Conservation (phyloP, 2,113 vertebrate species). For the Sylvicapra grimmia region DNA sequence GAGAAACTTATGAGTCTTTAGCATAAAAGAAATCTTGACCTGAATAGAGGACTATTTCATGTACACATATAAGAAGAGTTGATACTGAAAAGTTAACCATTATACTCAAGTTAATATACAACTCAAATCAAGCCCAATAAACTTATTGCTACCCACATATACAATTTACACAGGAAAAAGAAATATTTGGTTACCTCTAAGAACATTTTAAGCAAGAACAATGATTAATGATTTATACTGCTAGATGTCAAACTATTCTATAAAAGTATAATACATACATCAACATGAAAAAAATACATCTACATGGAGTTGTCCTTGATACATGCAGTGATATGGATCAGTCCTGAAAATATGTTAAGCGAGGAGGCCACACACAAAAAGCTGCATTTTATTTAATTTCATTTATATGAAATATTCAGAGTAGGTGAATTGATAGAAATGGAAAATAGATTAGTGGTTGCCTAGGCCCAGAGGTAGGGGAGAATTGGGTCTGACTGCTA, state of each 20-base stretch:
- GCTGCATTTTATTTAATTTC: neutral
- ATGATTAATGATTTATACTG: neutral
- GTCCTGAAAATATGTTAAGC: neutral
- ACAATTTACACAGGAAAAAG: neutral
- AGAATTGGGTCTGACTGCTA: neutral
- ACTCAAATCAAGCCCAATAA: neutral
- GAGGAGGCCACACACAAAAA: neutral
- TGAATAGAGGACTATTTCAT: neutral
- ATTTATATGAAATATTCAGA: neutral
- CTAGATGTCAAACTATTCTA: neutral
- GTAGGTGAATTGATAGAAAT: neutral
- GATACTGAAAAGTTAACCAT: neutral
- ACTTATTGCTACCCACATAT: neutral
- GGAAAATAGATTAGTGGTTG: neutral
- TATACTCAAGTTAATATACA: neutral
- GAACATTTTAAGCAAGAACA: neutral
- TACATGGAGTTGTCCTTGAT: neutral
- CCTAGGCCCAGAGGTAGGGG: neutral
- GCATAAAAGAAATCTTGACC: neutral
- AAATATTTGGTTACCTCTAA: neutral
- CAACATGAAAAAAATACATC: neutral
- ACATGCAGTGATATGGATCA: neutral
- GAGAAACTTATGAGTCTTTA: neutral
- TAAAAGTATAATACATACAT: neutral
- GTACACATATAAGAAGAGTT: neutral